Evolutionary conservation across 2,888 invertebrate genomes (phyloP).

Genomic region (Morpho helenor): DNA sequence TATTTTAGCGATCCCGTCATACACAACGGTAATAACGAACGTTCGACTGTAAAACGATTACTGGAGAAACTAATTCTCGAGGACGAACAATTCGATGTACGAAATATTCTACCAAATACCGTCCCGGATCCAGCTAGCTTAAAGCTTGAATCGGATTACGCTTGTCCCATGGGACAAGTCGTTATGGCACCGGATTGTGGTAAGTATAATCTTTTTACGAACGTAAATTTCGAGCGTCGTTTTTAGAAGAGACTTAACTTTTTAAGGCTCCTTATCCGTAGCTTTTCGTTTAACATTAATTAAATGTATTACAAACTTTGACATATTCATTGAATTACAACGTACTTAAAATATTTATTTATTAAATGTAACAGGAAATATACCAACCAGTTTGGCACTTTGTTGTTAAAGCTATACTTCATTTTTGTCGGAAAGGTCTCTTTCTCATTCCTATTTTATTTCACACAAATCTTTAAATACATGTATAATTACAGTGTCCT

Average conservation of each 20-base stretch:
- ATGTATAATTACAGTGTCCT: slow-evolving; percentile 83
- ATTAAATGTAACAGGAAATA: no score
- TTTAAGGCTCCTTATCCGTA: no score
- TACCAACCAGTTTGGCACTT: no score
- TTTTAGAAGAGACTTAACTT: no score
- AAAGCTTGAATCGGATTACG: slow-evolving; percentile 92
- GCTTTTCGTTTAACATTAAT: no score
- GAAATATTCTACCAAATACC: slow-evolving; percentile 95
- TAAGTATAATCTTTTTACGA: slow-evolving; percentile 52
- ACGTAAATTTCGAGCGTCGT: no score
- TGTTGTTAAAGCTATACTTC: no score
- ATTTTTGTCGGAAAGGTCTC: no score
- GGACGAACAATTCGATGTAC: slow-evolving; percentile 95
- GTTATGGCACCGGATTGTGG: slow-evolving; percentile 96
- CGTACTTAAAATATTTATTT: no score
- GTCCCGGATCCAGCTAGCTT: slow-evolving; percentile 95
- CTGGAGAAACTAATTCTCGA: slow-evolving; percentile 94
- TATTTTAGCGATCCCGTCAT: slow-evolving; percentile 90
- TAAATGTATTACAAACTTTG: no score
- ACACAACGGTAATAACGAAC: slow-evolving; percentile 91
- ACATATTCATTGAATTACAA: no score
- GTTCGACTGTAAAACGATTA: slow-evolving; percentile 89
- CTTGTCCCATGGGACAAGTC: slow-evolving; percentile 95
- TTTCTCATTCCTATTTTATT: no score
- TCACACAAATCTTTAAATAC: neutral